Evolutionary conservation across 1,140 invertebrate species (phyloP), one percentile per base, ranked within the genome.

Genomic region (Oncopodura yosiiana): DNA sequence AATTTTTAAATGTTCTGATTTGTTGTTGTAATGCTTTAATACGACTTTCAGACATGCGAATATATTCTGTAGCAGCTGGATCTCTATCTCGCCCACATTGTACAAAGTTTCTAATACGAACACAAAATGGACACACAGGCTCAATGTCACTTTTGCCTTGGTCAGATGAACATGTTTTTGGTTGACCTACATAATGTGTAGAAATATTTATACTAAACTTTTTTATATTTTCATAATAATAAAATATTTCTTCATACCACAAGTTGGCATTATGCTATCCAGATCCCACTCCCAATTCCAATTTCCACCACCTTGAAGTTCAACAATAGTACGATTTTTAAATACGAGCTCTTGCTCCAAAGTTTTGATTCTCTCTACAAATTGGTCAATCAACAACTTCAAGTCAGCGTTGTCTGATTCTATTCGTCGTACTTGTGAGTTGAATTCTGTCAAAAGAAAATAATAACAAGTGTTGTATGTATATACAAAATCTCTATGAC

Each of bases 21-120:
- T 61, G 58, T 23, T 61, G 12, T 34, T 61, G 60, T 5, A 64
- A 50, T 4, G 58, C 59, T 39, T 64, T 58, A 11, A 64, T 64
- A 24, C 62, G 27, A 39, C 52, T 53, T 27, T 64, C 62, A n/a
- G 58, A 44, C 1, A 64, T 29, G 58, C 61, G 36, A 9, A 56
- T 36, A 34, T 64, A 64, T 34, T 64, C 62, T 3, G 42, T n/a
- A 18, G 51, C 37, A n/a, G 41, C 37, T 14, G 50, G 54, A 45
- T 61, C 53, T 29, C 43, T 16, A 8, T 27, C 32, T 18, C 48
- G 30, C 3, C 55, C 51, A n/a, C 24, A 60, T 39, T 59, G 48
- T 2, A 58, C 58, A 45, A 36, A 53, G 36, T 64, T 64, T 24
- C 56, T 38, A 4, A 64, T 48, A 3, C 56, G 42, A 30, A 50